Conservation (phyloP, 2,888 invertebrate species). For the Campoplex nolae region DNA sequence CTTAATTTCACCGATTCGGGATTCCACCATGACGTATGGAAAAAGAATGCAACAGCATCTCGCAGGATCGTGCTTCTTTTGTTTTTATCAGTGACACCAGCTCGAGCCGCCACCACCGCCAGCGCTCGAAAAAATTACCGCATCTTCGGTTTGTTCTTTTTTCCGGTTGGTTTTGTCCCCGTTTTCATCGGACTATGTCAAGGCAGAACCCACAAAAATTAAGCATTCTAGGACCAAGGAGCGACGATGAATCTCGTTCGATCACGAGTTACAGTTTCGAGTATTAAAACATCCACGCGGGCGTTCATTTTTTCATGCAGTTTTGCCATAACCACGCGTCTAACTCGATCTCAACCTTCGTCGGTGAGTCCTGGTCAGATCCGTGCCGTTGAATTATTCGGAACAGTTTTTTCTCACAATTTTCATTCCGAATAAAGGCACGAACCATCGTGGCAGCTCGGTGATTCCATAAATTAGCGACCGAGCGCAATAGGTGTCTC, state of each 20-base stretch:
- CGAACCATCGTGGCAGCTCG: neutral
- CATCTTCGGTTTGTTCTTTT: too few relatives aligned
- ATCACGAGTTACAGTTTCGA: neutral
- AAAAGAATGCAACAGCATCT: constrained; percentile 6
- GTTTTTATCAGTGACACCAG: neutral
- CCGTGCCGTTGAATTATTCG: neutral
- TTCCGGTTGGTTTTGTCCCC: neutral
- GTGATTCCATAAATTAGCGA: neutral
- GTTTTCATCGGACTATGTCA: neutral
- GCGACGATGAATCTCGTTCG: neutral
- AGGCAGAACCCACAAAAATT: neutral
- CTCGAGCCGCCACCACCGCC: neutral
- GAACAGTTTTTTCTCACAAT: neutral
- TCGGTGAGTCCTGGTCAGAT: neutral
- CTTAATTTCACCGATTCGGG: constrained; percentile 70
- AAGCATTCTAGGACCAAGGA: neutral
- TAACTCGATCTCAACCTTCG: neutral
- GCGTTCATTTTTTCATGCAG: neutral
- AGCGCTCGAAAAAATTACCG: neutral
- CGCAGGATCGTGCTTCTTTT: constrained; percentile 38
- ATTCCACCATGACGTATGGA: constrained; percentile 31
- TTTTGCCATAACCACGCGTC: neutral
- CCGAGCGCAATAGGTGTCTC: neutral
- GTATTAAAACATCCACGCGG: neutral
- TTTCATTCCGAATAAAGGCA: neutral